Base-by-base conservation (phyloP, 2,888 invertebrate species). In the Blastobasis lacticolella region DNA sequence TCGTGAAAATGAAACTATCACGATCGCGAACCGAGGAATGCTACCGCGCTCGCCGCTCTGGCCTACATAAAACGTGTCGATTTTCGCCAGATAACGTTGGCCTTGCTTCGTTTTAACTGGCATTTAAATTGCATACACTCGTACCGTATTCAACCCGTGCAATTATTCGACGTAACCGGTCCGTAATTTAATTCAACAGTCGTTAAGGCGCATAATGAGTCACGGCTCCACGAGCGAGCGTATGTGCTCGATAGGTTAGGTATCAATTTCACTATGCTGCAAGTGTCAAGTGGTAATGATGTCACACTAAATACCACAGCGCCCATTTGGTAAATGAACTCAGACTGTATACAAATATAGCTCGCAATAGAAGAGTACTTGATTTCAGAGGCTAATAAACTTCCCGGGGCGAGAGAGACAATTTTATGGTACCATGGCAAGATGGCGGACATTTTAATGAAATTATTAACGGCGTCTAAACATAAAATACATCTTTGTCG, bases 1-100 rank as follows among this genome's bases (percentile, higher is more conserved):
- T 78, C 85, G 81, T 81, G 77, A 85, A 85, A 84, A 82, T 69
- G 75, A 79, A 82, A 81, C 81, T 83, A 83, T 81, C 81, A 75
- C 73, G 77, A 76, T 69, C 69, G 66, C 78, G 75, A 82, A 80
- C 81, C 75, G 75, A 67, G 73, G 75, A 71, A 79, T 79, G 74
- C 71, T 73, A 72, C 71, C 71, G 70, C 70, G 68, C 72, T 70
- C 70, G 71, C 74, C 67, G 75, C 64, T 62, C 66, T 75, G 76
- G 75, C 84, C 81, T 78, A 84, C 75, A 79, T 82, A 75, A 71
- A 78, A 79, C 78, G 75, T 78, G 78, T 79, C 71, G 81, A 86
- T 86, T 81, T 82, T 79, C 73, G 69, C 73, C 68, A 67, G 85
- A 85, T 85, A 85, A 69, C 66, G 75, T 62, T 79, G 80, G 79